These are phyloP conservation scores for Allygus modestus DNA, from an alignment of 2,888 invertebrate genomes.

Conservation along the genomic window DNA sequence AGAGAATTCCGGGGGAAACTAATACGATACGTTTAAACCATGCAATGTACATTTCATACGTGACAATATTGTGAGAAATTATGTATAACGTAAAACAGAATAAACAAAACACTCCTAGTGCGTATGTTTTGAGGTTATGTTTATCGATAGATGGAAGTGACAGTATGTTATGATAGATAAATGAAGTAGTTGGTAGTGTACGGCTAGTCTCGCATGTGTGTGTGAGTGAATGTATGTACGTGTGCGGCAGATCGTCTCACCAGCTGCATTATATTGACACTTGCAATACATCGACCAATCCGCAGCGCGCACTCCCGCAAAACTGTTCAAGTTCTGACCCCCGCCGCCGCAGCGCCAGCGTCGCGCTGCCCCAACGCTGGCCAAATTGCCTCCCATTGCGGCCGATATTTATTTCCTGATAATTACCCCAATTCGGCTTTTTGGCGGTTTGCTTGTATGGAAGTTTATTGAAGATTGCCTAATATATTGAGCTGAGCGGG, in stretches of 20 bases:
- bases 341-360: background rate
- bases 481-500: no score
- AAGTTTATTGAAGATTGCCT: no score
- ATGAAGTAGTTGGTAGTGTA: background rate
- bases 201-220: background rate
- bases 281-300: background rate
- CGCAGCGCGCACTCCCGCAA: slow-evolving; percentile 15
- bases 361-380: background rate
- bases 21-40: no score
- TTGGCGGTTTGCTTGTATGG: no score
- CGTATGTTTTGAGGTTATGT: slow-evolving; percentile 18
- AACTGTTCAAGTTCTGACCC: background rate
- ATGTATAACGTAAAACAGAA: background rate
- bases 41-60: background rate
- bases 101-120: background rate
- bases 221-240: slow-evolving; percentile 7
- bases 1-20: no score
- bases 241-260: background rate
- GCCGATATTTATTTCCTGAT: slow-evolving; percentile 8
- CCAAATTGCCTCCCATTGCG: slow-evolving; percentile 4
- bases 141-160: background rate
- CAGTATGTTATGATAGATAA: background rate
- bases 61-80: background rate
- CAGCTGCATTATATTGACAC: slow-evolving; percentile 24
- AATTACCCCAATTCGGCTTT: background rate